These are phyloP conservation scores for Galbula dea DNA, from an alignment of 2,113 vertebrate species.

Conservation along the genomic window DNA sequence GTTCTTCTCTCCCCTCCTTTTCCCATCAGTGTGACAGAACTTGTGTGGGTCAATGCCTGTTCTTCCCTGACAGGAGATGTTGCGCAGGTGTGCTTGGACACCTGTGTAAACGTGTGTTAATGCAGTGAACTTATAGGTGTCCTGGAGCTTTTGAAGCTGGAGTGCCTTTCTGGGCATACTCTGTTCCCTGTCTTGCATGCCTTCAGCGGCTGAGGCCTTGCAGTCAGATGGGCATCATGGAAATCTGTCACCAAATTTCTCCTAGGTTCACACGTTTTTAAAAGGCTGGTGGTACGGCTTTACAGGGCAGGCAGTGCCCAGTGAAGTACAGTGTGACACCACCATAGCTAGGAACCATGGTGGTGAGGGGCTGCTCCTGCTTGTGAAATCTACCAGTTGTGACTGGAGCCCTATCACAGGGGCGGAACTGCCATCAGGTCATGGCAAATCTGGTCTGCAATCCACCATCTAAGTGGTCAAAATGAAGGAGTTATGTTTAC, in stretches of 20 bases:
- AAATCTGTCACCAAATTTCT: neutral
- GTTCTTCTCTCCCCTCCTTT: neutral
- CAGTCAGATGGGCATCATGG: neutral
- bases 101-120: neutral
- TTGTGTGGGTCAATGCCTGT: rapidly evolving
- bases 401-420: rapidly evolving
- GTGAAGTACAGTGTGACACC: rapidly evolving
- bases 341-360: rapidly evolving
- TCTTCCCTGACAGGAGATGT: rapidly evolving
- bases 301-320: neutral
- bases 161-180: neutral
- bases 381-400: neutral
- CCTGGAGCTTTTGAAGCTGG: neutral
- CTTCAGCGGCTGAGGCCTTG: neutral
- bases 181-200: rapidly evolving
- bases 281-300: too few species aligned
- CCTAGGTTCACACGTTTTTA: neutral
- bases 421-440: neutral
- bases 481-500: neutral
- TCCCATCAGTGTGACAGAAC: neutral
- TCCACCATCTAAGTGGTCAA: neutral
- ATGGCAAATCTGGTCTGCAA: neutral
- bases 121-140: neutral
- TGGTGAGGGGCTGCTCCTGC: rapidly evolving
- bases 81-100: neutral